Percentiles rank a stretch among this genome's conserved stretches.
These are phyloP conservation scores for Coregonus ussuriensis DNA, from an alignment of 2,797 vertebrate genomes.

Conservation along the genomic window DNA sequence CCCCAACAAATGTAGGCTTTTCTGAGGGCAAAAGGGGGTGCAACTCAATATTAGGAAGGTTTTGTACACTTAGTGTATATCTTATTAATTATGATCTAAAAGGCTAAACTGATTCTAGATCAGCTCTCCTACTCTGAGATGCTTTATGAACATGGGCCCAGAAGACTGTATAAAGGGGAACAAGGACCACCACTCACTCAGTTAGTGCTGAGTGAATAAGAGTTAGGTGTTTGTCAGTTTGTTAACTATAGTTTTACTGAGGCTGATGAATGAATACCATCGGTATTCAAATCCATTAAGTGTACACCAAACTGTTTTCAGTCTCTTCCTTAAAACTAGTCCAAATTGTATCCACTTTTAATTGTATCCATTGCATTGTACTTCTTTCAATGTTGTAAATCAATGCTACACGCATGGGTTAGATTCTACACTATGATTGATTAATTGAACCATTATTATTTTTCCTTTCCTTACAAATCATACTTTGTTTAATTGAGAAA, in stretches of 20 bases:
- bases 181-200: background rate
- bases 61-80: too few relatives aligned
- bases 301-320: too few relatives aligned
- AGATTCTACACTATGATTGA: background rate
- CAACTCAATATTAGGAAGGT: too few relatives aligned
- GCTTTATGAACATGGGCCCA: too few relatives aligned
- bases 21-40: too few relatives aligned
- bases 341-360: background rate
- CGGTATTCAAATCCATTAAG: background rate
- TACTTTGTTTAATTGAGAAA: slow-evolving; percentile 6
- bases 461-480: background rate
- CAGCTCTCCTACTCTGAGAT: too few relatives aligned
- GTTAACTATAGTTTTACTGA: background rate
- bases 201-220: slow-evolving; percentile 1
- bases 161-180: background rate
- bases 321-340: background rate
- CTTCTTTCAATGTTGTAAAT: background rate
- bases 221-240: background rate
- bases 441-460: slow-evolving; percentile 3
- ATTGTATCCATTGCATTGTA: background rate
- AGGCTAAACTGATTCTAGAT: too few relatives aligned
- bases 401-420: background rate
- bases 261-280: background rate
- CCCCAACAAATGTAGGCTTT: too few relatives aligned
- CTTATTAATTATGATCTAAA: too few relatives aligned